Evolutionary conservation across 53 echinoderm and acorn worm genomes (phyloP).

Genomic region (Henricia sp.): DNA sequence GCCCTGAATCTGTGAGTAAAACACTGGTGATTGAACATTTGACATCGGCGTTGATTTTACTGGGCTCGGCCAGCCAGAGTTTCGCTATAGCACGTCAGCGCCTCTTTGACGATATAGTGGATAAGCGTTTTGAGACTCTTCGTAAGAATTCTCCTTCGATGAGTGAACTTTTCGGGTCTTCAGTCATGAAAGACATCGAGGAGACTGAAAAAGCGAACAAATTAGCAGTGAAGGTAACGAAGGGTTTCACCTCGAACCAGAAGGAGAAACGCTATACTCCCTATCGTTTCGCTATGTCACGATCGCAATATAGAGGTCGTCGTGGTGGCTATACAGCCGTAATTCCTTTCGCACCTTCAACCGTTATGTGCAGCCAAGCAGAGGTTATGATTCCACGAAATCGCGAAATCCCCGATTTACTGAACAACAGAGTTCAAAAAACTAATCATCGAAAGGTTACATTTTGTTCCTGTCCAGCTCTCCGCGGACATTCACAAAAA

Average conservation of each 20-base stretch:
- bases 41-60: not conserved
- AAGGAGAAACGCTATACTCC: not conserved
- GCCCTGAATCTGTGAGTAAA: not conserved
- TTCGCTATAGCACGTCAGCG: not conserved
- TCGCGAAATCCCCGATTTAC: not conserved
- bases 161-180: not conserved
- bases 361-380: no score
- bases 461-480: no score
- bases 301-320: no score
- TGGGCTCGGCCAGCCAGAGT: slow-evolving; percentile 5
- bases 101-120: not conserved
- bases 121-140: slow-evolving; percentile 10
- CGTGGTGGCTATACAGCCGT: no score
- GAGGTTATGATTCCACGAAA: not conserved
- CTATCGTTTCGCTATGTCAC: no score
- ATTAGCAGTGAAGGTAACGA: slow-evolving; percentile 7
- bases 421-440: not conserved
- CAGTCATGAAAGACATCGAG: not conserved
- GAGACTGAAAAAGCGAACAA: not conserved
- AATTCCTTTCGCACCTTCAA: no score
- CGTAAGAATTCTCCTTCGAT: not conserved
- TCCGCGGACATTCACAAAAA: no score
- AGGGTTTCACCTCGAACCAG: not conserved
- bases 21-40: not conserved
- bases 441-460: no score